Evolutionary conservation across 2,797 vertebrate genomes (phyloP), one percentile per base, ranked within the genome.

Genomic region (Hoplostethus atlanticus): DNA sequence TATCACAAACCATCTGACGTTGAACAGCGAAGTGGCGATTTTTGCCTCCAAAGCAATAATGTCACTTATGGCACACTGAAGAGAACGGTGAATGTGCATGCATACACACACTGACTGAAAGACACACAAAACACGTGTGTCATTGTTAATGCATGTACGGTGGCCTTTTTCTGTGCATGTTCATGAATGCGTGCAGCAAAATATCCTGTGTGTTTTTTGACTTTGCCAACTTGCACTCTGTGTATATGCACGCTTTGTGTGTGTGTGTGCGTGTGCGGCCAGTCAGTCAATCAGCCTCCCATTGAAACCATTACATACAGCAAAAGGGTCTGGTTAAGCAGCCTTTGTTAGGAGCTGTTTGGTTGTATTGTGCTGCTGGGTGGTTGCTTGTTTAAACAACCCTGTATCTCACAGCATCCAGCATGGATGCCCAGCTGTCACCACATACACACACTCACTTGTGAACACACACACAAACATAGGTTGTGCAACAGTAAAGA

Each of bases 271-370:
- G 54, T 11, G 63, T 47, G 60, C 11, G 65, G 52, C 71, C 69
- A 34, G 77, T 75, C 67, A 75, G 76, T 90, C 89, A 90, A 86
- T 90, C 90, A 89, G 61, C 67, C 74, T 78, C 73, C 77, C 68
- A 80, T 91, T 87, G 83, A 90, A 63, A 44, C 47, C 13, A 25
- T 50, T 60, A 17, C 50, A 68, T 70, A 74, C 73, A 70, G 76
- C 25, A 21, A 42, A 58, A 67, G 5, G 56, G 64, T 61, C 65
- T 69, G 53, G 64, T 76, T 65, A 64, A 79, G 77, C 77, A 71
- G 73, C 77, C 62, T 85, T 85, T 91, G 89, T 91, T 81, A 60
- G 82, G 68, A 83, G 74, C 82, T 83, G 82, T 87, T 86, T 59
- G 61, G 44, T 74, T 65, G 64, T 75, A 77, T 87, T 87, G 73